These are phyloP conservation scores for Hirtodrosophila trivittata DNA, from an alignment of 2,888 invertebrate genomes.

Conservation along the genomic window DNA sequence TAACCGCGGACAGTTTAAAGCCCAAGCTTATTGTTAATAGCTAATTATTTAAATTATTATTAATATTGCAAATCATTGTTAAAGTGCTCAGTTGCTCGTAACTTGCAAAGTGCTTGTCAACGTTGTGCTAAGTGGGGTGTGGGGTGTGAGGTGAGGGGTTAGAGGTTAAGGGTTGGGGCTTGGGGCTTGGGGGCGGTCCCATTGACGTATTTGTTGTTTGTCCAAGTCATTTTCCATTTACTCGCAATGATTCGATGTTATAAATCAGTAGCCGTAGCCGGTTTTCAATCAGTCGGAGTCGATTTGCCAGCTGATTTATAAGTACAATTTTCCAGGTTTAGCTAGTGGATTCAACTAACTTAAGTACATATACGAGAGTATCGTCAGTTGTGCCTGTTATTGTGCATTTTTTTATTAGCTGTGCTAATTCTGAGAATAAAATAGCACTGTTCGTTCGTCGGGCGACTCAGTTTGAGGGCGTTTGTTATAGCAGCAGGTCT, in stretches of 20 bases:
- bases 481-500: slow-evolving; percentile 36
- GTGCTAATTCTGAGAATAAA: slow-evolving; percentile 61
- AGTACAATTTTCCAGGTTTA: slow-evolving; percentile 33
- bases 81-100: neutral
- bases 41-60: slow-evolving; percentile 48
- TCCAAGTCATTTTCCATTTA: slow-evolving; percentile 36
- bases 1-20: slow-evolving; percentile 3
- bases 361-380: neutral
- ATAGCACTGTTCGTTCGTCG: slow-evolving; percentile 34
- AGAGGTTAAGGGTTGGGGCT: neutral
- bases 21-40: slow-evolving; percentile 13
- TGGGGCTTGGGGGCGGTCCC: neutral
- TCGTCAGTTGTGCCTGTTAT: slow-evolving; percentile 6
- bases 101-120: neutral
- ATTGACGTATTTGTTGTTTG: slow-evolving; percentile 6
- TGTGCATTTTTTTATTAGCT: slow-evolving; percentile 4
- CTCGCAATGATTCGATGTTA: slow-evolving; percentile 54
- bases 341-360: slow-evolving; percentile 32
- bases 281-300: slow-evolving; percentile 63
- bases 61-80: slow-evolving; percentile 58
- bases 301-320: slow-evolving; percentile 43
- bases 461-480: slow-evolving; percentile 50
- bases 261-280: slow-evolving; percentile 56
- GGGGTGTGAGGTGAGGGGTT: neutral
- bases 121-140: neutral